These are phyloP conservation scores for Drosophila paulistorum DNA, from an alignment of 1,140 invertebrate genomes.

Conservation along the genomic window DNA sequence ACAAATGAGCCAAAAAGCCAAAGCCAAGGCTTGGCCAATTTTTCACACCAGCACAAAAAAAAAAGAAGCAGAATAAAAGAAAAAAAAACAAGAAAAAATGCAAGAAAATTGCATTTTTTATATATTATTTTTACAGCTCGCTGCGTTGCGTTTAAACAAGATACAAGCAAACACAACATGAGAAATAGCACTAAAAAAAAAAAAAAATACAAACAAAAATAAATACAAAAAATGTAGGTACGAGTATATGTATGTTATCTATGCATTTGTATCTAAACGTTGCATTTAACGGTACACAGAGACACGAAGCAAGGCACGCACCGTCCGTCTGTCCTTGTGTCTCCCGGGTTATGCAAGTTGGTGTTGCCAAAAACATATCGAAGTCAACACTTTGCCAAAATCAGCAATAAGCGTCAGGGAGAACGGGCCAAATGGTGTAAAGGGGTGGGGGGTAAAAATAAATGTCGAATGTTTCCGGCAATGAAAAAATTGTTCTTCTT, in stretches of 20 bases:
- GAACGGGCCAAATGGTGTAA: not conserved
- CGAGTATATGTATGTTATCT: conserved; percentile 30
- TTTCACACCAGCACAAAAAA: conserved; percentile 22
- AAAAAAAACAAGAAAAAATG: not conserved
- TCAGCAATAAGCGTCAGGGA: not conserved
- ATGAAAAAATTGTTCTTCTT: not conserved
- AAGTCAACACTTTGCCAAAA: conserved; percentile 29
- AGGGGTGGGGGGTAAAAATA: not conserved
- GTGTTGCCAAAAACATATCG: conserved; percentile 29
- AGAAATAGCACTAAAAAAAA: conserved; percentile 1
- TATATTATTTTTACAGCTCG: conserved; percentile 16
- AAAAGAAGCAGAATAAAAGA: not conserved
- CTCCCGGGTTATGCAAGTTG: conserved; percentile 24
- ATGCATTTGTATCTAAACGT: conserved; percentile 32
- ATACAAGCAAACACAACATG: conserved; percentile 16
- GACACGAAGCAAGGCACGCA: conserved; percentile 25
- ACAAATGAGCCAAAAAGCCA: conserved; percentile 33
- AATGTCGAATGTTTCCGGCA: conserved; percentile 13
- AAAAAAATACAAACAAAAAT: not conserved
- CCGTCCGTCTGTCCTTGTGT: not conserved
- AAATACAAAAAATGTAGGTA: conserved; percentile 4
- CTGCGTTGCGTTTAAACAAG: conserved; percentile 22
- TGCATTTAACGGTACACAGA: conserved; percentile 33
- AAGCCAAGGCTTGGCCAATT: conserved; percentile 30
- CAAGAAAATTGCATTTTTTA: conserved; percentile 20